Evolutionary conservation across 2,888 invertebrate genomes (phyloP).

Genomic region (Ophonus ardosiacus): DNA sequence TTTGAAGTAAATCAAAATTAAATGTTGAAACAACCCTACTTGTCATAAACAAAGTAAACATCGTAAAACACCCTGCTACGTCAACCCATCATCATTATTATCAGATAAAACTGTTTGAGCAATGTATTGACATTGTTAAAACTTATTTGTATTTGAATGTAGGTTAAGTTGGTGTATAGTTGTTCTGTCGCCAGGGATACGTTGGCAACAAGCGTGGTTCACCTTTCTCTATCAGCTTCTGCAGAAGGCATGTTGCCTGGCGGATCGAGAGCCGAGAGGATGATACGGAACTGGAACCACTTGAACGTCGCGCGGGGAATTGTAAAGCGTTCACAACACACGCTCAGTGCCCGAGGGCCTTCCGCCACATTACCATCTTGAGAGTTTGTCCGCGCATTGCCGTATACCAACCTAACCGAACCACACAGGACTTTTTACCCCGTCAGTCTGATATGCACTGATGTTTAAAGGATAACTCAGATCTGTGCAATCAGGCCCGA

Average conservation of each 20-base stretch:
- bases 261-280: conserved; percentile 29
- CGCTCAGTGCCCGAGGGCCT: conserved; percentile 53
- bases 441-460: neutral
- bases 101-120: too few relatives aligned
- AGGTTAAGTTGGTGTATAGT: neutral
- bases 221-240: conserved; percentile 3
- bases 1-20: too few relatives aligned
- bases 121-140: too few relatives aligned
- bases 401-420: neutral
- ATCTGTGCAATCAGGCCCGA: too few relatives aligned
- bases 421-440: neutral
- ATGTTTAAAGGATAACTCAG: neutral
- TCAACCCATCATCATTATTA: too few relatives aligned
- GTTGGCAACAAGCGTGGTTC: neutral
- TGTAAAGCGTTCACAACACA: conserved; percentile 57
- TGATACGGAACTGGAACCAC: conserved; percentile 61
- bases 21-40: too few relatives aligned
- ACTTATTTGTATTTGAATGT: neutral
- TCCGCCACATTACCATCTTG: conserved; percentile 60
- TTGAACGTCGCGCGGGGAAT: conserved; percentile 61
- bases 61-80: too few relatives aligned
- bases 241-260: neutral
- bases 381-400: conserved; percentile 28
- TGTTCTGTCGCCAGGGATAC: neutral
- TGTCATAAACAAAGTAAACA: too few relatives aligned